Evolutionary conservation across 2,113 vertebrate species (phyloP), one percentile per base, ranked within the genome.

Genomic region (Triplophysa tibetana): DNA sequence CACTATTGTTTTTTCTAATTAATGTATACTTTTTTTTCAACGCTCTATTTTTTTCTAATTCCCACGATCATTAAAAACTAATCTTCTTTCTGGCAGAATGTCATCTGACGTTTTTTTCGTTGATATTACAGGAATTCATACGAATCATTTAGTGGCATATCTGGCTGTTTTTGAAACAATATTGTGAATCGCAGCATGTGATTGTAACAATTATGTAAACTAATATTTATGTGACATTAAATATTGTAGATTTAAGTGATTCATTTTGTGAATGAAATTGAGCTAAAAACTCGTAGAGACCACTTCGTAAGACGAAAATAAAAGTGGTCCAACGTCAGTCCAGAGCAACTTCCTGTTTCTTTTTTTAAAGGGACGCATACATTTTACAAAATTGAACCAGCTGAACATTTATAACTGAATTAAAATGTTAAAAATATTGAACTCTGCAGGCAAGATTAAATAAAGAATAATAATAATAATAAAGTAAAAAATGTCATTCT

Each of bases 91-190:
- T 77, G 74, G 62, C 54, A 77, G 67, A 73, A 38, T 77, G 45
- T 73, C 60, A 70, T 38, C 54, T 77, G 26, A 77, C 16, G 62
- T 61, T 67, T 61, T 69, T 70, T 81, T 29, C 26, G 38, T 77
- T 72, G 69, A 64, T 66, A 43, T 77, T 29, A 41, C 33, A 50
- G 60, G 69, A 72, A 72, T 77, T 70, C 61, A 61, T 52, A 77
- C 60, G 70, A 81, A 45, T 63, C 54, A 23, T 61, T 81, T 81
- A 73, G 60, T 84, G 68, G 73, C 62, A 68, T 78, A 63, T 77
- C 70, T 67, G 48, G 61, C 67, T 77, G 78, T 70, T 73, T 80
- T 73, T 68, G 56, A 81, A 81, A 81, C 62, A 74, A 73, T 68
- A 73, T 81, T 68, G 45, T 72, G 70, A 80, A 83, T 56, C 26